Base-by-base conservation (phyloP, 2,888 invertebrate species). In the Eurois occulta region DNA sequence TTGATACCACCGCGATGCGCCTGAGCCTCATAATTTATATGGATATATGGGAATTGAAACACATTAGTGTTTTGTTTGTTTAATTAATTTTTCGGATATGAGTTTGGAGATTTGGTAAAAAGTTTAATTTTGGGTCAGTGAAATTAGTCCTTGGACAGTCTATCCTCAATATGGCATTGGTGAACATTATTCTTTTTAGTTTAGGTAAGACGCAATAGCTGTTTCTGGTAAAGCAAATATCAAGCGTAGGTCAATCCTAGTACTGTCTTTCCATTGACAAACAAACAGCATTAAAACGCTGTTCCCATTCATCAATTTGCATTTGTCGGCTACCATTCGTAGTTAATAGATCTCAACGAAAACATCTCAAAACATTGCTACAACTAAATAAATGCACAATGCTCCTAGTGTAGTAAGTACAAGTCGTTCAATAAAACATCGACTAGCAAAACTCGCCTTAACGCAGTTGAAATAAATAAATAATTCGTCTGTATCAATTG, bases 401-500 rank as follows among this genome's bases (percentile, higher is more conserved):
- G 75, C 74, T 78, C 67, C 80, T 75, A 84, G 75, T 66, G 72
- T 68, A 80, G 77, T 83, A 75, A 75, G 78, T 82, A 77, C 78
- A 82, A 82, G 77, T 85, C 81, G 81, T 80, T 80, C 81, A 81
- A 83, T 87, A 87, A 80, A 74, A 79, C 78, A 82, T 80, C 48
- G 77, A 72, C 83, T 82, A 83, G 85, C 84, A 79, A 89, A 89
- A 86, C 80, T 86, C 72, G 84, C 84, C 82, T 87, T 92, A 92
- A 87, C 84, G 81, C 86, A 88, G 86, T 91, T 83, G 90, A 91
- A 91, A 93, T 93, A 94, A 94, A 95, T 92, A 94, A 93, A 94
- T 92, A 92, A 95, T 94, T 95, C 93, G 93, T 91, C 91, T 91
- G 92, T 91, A 92, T 91, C 92, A 93, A 92, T 93, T 92, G 92